Evolutionary conservation across 35 echinoderm and acorn worm genomes (phyloP).

Genomic region (Lytechinus variegatus): DNA sequence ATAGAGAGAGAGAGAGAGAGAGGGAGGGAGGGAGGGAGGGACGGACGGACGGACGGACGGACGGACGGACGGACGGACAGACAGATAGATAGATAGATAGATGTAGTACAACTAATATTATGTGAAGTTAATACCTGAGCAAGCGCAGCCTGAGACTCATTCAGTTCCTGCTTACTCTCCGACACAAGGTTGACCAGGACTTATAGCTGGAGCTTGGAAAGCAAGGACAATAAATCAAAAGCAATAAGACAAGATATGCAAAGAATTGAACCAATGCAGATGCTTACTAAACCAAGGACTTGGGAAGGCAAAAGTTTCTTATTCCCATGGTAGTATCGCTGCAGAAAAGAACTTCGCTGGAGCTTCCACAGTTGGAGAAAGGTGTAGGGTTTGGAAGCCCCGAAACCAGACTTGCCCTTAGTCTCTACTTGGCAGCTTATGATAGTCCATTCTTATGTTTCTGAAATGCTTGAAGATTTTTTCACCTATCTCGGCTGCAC

Average conservation of each 20-base stretch:
- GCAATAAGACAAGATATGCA: neutral
- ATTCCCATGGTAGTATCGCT: slow-evolving; percentile 26
- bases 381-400: slow-evolving; percentile 1
- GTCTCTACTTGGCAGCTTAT: neutral
- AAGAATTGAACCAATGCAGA: neutral
- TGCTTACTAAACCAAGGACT: slow-evolving; percentile 41
- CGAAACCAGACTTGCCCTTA: slow-evolving; percentile 11
- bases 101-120: slow-evolving; percentile 6
- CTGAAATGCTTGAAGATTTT: neutral
- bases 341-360: neutral
- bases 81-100: too few species aligned
- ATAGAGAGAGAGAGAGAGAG: too few species aligned
- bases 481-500: slow-evolving; percentile 5
- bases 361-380: slow-evolving; percentile 8
- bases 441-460: neutral
- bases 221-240: slow-evolving; percentile 30
- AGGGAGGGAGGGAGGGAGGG: too few species aligned
- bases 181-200: slow-evolving; percentile 42
- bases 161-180: slow-evolving; percentile 29
- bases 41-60: too few species aligned
- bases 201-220: neutral
- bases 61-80: too few species aligned
- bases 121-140: neutral
- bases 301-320: slow-evolving; percentile 10
- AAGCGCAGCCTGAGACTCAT: slow-evolving; percentile 36